A percentile compares a stretch with the other conserved stretches of the same genome.
Conservation (phyloP, 2,888 invertebrate genomes). For the Campoplex nolae region DNA sequence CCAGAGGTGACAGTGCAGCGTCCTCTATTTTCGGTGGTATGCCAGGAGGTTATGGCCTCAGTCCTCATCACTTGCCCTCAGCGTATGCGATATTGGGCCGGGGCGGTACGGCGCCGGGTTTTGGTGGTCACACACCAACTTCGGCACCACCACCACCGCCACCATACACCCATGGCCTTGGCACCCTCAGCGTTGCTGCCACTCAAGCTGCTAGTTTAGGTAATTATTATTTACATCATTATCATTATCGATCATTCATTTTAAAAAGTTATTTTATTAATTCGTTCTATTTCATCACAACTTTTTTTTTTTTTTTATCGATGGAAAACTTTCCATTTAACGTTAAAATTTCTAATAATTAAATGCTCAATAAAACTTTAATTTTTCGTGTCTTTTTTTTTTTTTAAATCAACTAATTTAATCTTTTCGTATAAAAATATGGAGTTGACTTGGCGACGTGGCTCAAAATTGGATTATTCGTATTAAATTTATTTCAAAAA, state of each 20-base stretch:
- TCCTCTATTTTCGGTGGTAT: slow-evolving; percentile 83
- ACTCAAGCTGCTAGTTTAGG: slow-evolving; percentile 94
- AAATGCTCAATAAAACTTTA: neutral
- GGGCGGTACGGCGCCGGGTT: slow-evolving; percentile 80
- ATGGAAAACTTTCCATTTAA: too few species aligned
- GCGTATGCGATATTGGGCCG: slow-evolving; percentile 84
- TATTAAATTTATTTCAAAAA: too few species aligned
- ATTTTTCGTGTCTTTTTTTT: neutral
- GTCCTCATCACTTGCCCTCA: slow-evolving; percentile 83
- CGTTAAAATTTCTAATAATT: too few species aligned
- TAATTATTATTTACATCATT: slow-evolving; percentile 80
- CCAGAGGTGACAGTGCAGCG: slow-evolving; percentile 86
- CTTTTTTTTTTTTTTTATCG: too few species aligned
- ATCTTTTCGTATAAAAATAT: neutral
- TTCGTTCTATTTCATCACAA: too few species aligned
- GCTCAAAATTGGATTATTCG: too few species aligned
- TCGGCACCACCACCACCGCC: slow-evolving; percentile 82
- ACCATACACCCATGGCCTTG: slow-evolving; percentile 83
- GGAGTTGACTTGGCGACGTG: too few species aligned
- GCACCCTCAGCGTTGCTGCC: slow-evolving; percentile 93
- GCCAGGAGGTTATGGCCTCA: slow-evolving; percentile 83
- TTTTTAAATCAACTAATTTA: neutral
- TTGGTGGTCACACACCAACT: slow-evolving; percentile 80
- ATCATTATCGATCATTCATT: neutral
- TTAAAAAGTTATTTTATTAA: too few species aligned